Evolutionary conservation across 2,113 vertebrate genomes (phyloP).

Genomic region (Circaetus cinerascens): DNA sequence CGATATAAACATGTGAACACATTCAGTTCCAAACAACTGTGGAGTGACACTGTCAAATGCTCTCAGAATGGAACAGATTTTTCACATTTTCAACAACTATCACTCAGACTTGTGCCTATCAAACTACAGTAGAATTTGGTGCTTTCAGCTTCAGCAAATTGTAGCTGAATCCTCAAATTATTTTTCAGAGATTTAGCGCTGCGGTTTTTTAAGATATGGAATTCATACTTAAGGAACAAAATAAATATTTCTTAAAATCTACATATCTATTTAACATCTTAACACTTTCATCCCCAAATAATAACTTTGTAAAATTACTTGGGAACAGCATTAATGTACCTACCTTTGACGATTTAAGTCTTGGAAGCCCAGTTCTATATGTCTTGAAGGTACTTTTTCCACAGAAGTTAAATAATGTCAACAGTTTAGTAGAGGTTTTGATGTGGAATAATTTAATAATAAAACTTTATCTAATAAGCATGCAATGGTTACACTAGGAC

Average conservation of each 20-base stretch:
- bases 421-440: constrained; percentile 94
- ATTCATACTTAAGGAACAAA: constrained; percentile 27
- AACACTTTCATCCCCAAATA: constrained; percentile 69
- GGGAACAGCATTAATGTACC: constrained; percentile 83
- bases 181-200: not conserved
- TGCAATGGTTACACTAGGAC: constrained; percentile 77
- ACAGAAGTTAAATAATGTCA: constrained; percentile 92
- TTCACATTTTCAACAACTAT: not conserved
- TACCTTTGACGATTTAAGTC: constrained; percentile 87
- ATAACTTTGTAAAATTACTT: constrained; percentile 69
- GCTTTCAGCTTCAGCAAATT: not conserved
- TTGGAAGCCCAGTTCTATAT: constrained; percentile 89
- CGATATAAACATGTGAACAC: not conserved
- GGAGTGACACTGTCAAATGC: not conserved
- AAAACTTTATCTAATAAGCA: constrained; percentile 77
- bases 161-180: constrained; percentile 28
- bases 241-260: constrained; percentile 8
- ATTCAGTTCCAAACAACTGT: not conserved
- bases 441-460: constrained; percentile 78
- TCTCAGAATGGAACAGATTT: not conserved
- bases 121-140: not conserved
- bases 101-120: not conserved
- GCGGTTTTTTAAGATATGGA: not conserved
- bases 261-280: constrained; percentile 26
- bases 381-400: constrained; percentile 88